These are phyloP conservation scores for Amblyjoppa fuscipennis DNA, from an alignment of 2,888 invertebrate genomes.

Conservation along the genomic window DNA sequence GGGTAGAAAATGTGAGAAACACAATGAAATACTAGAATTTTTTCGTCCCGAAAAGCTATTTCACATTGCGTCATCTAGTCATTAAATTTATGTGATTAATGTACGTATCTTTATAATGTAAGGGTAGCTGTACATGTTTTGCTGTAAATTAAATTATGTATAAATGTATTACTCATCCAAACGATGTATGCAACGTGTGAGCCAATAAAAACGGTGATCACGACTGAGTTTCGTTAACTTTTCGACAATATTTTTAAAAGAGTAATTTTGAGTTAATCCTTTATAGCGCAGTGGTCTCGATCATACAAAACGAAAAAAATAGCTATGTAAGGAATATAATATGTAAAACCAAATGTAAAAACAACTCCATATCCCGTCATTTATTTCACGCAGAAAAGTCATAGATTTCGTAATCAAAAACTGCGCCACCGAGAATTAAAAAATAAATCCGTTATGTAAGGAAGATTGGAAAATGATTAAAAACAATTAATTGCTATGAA, in stretches of 20 bases:
- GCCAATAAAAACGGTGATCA: constrained; percentile 53
- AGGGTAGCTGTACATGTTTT: constrained; percentile 72
- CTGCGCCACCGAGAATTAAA: not conserved
- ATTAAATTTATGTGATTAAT: constrained; percentile 68
- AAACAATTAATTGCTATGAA: not conserved
- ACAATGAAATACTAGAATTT: constrained; percentile 44
- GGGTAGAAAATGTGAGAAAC: constrained; percentile 48
- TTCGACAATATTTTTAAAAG: not conserved
- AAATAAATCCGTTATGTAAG: not conserved
- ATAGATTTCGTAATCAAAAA: constrained; percentile 24
- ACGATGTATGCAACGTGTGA: constrained; percentile 64
- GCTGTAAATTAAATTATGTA: constrained; percentile 73
- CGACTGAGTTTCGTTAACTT: constrained; percentile 33
- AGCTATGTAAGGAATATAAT: not conserved
- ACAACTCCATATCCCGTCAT: constrained; percentile 4
- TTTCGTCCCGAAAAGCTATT: constrained; percentile 44
- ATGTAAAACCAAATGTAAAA: constrained; percentile 6
- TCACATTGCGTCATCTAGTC: constrained; percentile 60
- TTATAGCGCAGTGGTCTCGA: not conserved
- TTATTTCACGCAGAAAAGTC: constrained; percentile 19
- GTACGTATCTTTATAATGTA: constrained; percentile 70
- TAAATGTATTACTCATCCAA: constrained; percentile 70
- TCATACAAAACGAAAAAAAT: not conserved
- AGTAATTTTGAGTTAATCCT: not conserved
- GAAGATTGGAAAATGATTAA: not conserved